Evolutionary conservation across 2,797 vertebrate genomes (phyloP).

Genomic region (Esox masquinongy): DNA sequence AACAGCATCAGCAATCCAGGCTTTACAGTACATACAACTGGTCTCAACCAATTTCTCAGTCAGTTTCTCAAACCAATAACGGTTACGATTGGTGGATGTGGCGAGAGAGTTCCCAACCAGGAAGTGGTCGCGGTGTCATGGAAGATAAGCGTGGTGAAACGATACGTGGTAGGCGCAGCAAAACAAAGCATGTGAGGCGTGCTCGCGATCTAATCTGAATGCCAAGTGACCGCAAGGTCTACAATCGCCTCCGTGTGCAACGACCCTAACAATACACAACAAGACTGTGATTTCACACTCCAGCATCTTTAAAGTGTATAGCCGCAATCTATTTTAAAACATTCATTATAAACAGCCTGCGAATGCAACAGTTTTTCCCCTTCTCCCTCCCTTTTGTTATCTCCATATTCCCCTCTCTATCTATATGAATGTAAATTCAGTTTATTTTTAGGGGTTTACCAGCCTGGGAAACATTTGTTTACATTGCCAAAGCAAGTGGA

Average conservation of each 20-base stretch:
- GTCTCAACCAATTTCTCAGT: background rate
- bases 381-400: background rate
- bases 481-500: background rate
- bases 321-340: background rate
- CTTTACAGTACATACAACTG: too few relatives aligned
- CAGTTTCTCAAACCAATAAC: too few relatives aligned
- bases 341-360: background rate
- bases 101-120: background rate
- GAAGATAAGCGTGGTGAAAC: too few relatives aligned
- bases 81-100: background rate
- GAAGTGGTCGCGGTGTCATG: background rate
- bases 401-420: background rate
- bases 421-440: background rate
- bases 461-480: too few relatives aligned
- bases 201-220: too few relatives aligned
- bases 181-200: too few relatives aligned
- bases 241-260: too few relatives aligned
- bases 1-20: too few relatives aligned
- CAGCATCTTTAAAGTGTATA: background rate
- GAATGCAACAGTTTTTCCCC: background rate
- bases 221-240: too few relatives aligned
- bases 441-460: too few relatives aligned
- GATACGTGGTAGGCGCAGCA: too few relatives aligned
- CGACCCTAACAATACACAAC: background rate
- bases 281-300: conserved; percentile 6